These are phyloP conservation scores for Camponotus fellah DNA, from an alignment of 2,888 invertebrate species.

Conservation along the genomic window DNA sequence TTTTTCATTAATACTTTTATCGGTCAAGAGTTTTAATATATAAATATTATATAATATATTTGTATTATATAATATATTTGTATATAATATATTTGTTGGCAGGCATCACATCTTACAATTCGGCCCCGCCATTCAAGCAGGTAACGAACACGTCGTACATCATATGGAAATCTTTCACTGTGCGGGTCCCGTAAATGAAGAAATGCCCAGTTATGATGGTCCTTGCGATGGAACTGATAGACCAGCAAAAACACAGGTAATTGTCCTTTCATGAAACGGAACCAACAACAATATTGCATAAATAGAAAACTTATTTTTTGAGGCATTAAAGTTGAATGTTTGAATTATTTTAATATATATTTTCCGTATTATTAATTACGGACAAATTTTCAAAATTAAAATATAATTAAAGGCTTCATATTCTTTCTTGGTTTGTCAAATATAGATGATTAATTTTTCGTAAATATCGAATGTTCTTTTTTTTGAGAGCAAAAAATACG, in stretches of 20 bases:
- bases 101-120: constrained; percentile 89
- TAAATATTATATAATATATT: not conserved
- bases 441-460: not conserved
- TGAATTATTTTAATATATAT: not conserved
- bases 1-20: constrained; percentile 3
- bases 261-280: not conserved
- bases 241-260: constrained; percentile 91
- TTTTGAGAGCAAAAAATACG: not conserved
- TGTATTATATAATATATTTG: not conserved
- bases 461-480: not conserved
- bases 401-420: not conserved
- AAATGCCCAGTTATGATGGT: constrained; percentile 94
- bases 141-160: constrained; percentile 96
- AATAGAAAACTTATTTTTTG: not conserved
- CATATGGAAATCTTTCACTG: constrained; percentile 99
- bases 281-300: not conserved
- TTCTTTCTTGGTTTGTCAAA: not conserved
- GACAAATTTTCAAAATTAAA: not conserved
- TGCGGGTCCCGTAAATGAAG: constrained; percentile 89
- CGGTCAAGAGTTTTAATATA: not conserved
- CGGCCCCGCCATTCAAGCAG: constrained; percentile 93
- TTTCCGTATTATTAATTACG: not conserved
- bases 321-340: not conserved
- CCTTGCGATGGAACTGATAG: constrained; percentile 92
- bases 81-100: not conserved